These are phyloP conservation scores for Sylvicapra grimmia DNA, from an alignment of 2,113 vertebrate species.

Conservation along the genomic window DNA sequence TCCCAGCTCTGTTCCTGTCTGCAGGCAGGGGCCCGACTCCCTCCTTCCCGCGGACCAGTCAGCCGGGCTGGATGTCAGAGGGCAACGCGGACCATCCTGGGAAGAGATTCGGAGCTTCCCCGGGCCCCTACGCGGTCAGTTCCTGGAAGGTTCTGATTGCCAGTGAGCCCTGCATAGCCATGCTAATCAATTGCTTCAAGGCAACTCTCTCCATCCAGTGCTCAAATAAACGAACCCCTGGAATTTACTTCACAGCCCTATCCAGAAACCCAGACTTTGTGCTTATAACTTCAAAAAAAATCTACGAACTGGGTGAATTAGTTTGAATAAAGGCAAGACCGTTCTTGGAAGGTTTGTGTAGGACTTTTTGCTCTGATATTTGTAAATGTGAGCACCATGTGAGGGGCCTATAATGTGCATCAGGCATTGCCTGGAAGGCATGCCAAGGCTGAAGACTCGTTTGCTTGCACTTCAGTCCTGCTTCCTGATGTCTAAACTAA, in stretches of 20 bases:
- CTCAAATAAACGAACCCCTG: not conserved
- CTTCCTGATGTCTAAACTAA: not conserved
- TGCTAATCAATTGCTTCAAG: not conserved
- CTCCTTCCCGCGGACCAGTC: not conserved
- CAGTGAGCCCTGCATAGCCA: not conserved
- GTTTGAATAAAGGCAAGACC: slow-evolving; percentile 54
- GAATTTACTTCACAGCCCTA: not conserved
- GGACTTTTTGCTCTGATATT: not conserved
- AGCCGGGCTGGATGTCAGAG: not conserved
- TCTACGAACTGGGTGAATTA: slow-evolving; percentile 17
- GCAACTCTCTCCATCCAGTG: not conserved
- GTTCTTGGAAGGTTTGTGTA: slow-evolving; percentile 42
- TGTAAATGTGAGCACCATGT: not conserved
- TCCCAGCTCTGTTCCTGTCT: not conserved
- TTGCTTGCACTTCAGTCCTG: not conserved
- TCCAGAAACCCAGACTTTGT: not conserved
- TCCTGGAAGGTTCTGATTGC: slow-evolving; percentile 51
- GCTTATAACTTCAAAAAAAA: not conserved
- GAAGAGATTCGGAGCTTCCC: not conserved
- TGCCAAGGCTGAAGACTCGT: not conserved
- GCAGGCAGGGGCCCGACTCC: not conserved
- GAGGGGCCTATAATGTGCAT: not conserved
- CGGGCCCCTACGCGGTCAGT: not conserved
- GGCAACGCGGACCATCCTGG: not conserved
- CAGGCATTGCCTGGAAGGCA: not conserved